Evolutionary conservation across 2,888 invertebrate species (phyloP), one percentile per base, ranked within the genome.

Genomic region (Ophion ellenae): DNA sequence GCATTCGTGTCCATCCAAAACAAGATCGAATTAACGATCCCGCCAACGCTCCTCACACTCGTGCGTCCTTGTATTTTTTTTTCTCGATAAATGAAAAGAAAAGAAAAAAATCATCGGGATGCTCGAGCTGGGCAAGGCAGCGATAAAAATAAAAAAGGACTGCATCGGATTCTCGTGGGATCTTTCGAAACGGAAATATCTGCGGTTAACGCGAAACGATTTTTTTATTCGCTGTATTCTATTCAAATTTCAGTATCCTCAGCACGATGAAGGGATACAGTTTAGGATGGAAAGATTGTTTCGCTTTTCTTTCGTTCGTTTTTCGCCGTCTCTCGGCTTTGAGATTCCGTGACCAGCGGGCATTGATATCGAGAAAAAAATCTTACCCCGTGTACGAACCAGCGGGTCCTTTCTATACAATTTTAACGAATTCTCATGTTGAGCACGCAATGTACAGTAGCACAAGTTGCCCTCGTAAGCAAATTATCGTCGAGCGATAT

Each of bases 101-200:
- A 47, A 11, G 47, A 47, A 47, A 20, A 20, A 20, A 69, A 20
- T 24, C n/a, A 64, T 53, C 9, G 17, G 24, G 45, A 64, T n/a
- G 75, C 24, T 17, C 0, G 53, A 57, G 45, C 28, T 24, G 24
- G 45, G 2, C 17, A 57, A 45, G 10, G 36, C 45, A 24, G 28
- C 20, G 28, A 64, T n/a, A 64, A 81, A 67, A 53, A 67, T 17
- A 1, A 63, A 64, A 10, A 64, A 17, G 17, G 32, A 28, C 17
- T 10, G n/a, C 45, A 47, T 4, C n/a, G 24, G 14, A 47, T 40
- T 36, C 57, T 57, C 81, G 81, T 81, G 81, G 74, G 81, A 81
- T 81, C 67, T 57, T 66, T 59, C 71, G 57, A 75, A 75, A 24
- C 82, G 82, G 82, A 82, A 57, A 82, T 77, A 82, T 77, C 82